These are phyloP conservation scores for Andrena hattorfiana DNA, from an alignment of 2,888 invertebrate genomes.

Conservation along the genomic window DNA sequence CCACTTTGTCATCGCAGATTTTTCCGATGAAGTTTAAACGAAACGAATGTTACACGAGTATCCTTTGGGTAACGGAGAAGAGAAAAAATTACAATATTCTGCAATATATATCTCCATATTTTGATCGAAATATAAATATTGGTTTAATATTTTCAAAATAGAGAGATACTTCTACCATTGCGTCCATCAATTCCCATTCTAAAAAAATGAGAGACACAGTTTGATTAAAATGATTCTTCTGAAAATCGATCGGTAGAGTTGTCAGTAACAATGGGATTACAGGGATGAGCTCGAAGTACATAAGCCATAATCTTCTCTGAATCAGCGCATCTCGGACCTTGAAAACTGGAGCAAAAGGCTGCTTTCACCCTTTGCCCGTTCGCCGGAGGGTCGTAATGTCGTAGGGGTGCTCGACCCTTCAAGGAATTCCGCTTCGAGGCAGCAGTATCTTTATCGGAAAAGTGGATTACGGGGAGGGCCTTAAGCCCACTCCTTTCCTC, in stretches of 20 bases:
- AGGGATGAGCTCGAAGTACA: constrained; percentile 27
- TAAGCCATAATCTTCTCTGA: constrained; percentile 41
- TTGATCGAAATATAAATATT: neutral
- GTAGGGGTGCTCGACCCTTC: constrained; percentile 62
- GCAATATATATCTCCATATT: neutral
- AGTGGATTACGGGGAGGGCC: constrained; percentile 41
- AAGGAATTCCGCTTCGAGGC: constrained; percentile 50
- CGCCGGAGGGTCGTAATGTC: constrained; percentile 60
- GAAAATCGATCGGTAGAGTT: neutral
- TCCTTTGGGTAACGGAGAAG: neutral
- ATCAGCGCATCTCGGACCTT: constrained; percentile 67
- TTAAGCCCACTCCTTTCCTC: constrained; percentile 1
- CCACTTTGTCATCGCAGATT: neutral
- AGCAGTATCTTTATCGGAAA: constrained; percentile 54
- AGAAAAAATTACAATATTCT: neutral
- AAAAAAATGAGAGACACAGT: too few species aligned
- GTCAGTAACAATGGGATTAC: constrained; percentile 20
- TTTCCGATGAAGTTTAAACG: neutral
- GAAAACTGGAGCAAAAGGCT: constrained; percentile 79
- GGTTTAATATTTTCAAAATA: too few species aligned
- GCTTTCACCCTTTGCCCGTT: constrained; percentile 34
- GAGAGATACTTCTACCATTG: too few species aligned
- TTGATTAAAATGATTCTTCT: neutral
- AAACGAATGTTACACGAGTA: neutral
- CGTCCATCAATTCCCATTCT: too few species aligned